These are phyloP conservation scores for Rhopalosiphum padi DNA, from an alignment of 1,140 invertebrate species.

Conservation along the genomic window DNA sequence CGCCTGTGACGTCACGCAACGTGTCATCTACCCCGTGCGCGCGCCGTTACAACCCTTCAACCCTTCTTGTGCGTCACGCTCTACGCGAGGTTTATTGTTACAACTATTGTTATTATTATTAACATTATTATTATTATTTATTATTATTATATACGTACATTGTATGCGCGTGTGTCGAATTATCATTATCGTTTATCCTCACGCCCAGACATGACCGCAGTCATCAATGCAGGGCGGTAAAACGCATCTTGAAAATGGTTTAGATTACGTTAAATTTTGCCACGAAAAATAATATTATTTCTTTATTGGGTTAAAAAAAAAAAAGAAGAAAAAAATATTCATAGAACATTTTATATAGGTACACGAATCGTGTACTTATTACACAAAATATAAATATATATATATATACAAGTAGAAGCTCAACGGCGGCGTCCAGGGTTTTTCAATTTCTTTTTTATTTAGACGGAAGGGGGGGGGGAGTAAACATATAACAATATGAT, in stretches of 20 bases:
- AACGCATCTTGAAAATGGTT: not conserved
- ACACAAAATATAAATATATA: not conserved
- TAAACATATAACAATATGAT: slow-evolving; percentile 18
- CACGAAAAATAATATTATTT: not conserved
- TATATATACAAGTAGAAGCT: not conserved
- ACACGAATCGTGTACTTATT: not conserved
- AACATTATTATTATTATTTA: not conserved
- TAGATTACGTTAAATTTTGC: not conserved
- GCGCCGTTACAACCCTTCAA: not conserved
- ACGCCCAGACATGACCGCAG: not conserved
- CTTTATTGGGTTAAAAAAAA: not conserved
- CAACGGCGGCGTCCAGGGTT: not conserved
- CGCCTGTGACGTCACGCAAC: slow-evolving; percentile 46
- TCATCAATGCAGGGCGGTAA: not conserved
- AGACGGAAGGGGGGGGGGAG: not conserved
- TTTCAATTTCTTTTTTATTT: slow-evolving; percentile 14
- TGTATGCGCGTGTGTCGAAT: not conserved
- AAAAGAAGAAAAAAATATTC: not conserved
- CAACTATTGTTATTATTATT: not conserved
- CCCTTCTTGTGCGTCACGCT: not conserved
- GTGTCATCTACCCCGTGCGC: slow-evolving; percentile 28
- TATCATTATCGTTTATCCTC: not conserved
- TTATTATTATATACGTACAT: not conserved
- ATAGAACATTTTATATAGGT: not conserved
- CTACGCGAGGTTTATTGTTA: not conserved